Evolutionary conservation across 2,113 vertebrate genomes (phyloP), one percentile per base, ranked within the genome.

Genomic region (Leptobrachium ailaonicum): DNA sequence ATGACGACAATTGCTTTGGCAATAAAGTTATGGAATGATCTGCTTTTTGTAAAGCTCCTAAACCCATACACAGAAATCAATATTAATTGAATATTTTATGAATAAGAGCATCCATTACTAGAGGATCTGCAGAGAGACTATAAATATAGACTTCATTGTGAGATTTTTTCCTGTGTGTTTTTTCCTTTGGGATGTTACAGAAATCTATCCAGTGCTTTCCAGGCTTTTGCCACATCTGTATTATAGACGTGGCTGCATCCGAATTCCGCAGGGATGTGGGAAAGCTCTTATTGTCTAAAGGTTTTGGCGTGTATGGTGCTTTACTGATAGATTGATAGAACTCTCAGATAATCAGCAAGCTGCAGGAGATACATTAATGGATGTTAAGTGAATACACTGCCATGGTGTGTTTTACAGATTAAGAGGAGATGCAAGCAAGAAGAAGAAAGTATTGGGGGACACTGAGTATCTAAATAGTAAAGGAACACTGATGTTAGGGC

Each of bases 91-190:
- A 80, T 80, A 80, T 80, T 80, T 70, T 80, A 80, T 80, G 77
- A 80, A 80, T 80, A 64, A 43, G n/a, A 73, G 58, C 77, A 73
- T 79, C 77, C 77, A 79, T 80, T 80, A 80, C 77, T 73, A 80
- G 70, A 58, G 64, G 47, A 41, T 80, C 77, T 32, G 63, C 32
- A 66, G 70, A 67, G 47, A 40, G 62, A 41, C 62, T 67, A 80
- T 67, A 80, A 73, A 80, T 80, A 80, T 80, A 80, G 77, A 73
- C 64, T 80, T 67, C 42, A 56, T 45, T 73, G 63, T 73, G 71
- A 80, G 62, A 80, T 56, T 72, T 45, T 72, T 64, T 64, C 62
- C 53, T 80, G 7, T 47, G 66, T 66, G 53, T 79, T 20, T 53
- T 73, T 67, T 67, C 77, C 77, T 80, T 42, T 67, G 62, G 77